These are phyloP conservation scores for Aricia artaxerxes DNA, from an alignment of 2,888 invertebrate species.

Conservation along the genomic window DNA sequence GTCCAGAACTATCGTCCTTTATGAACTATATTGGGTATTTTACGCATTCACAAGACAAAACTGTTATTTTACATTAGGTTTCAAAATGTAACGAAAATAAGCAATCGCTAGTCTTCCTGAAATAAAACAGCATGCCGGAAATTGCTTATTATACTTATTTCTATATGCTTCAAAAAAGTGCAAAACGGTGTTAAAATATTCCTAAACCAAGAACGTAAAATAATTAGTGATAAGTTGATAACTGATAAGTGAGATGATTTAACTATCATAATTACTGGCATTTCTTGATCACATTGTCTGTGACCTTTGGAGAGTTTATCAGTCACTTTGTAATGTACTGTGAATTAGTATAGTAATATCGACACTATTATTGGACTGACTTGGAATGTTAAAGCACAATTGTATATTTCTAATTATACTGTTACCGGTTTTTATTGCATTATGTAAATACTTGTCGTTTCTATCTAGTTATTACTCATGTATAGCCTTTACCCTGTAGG, in stretches of 20 bases:
- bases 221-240: no score
- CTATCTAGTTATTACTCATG: neutral
- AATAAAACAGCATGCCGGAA: neutral
- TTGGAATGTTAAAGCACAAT: conserved; percentile 9
- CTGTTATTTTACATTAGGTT: neutral
- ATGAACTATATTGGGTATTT: neutral
- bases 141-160: no score
- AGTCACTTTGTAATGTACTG: neutral
- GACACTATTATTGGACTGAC: neutral
- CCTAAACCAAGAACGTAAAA: neutral
- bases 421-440: neutral
- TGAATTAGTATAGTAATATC: neutral
- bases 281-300: neutral
- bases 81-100: neutral
- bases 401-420: neutral
- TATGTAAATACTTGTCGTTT: neutral
- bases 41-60: neutral
- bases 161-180: no score
- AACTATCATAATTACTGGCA: neutral
- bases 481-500: neutral
- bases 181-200: neutral
- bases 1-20: neutral
- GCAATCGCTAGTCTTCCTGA: no score
- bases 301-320: neutral
- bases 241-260: neutral